phyloP scores from a whole-genome alignment of 1,140 invertebrate genomes.

The Meteorus sp. region DNA sequence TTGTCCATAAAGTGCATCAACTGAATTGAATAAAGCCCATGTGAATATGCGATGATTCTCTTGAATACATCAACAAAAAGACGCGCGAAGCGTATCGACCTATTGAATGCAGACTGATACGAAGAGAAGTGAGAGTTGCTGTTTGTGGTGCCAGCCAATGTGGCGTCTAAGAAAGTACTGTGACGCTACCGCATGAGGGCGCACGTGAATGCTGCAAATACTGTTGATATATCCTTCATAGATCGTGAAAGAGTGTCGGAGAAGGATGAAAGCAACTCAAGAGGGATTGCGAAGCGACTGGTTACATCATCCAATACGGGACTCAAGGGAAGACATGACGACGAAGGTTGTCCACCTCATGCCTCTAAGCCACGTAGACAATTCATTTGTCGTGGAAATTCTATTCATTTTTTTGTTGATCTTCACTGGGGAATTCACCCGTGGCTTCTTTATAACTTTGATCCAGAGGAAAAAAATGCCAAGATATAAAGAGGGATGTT shows the following conservation, averaged over 20 bases:
- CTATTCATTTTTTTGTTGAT: background rate
- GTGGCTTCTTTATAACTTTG: background rate
- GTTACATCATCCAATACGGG: constrained; percentile 19
- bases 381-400: background rate
- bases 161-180: constrained; percentile 31
- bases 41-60: too few species aligned
- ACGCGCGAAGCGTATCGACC: constrained; percentile 28
- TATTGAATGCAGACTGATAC: background rate
- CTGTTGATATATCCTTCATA: too few species aligned
- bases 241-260: too few species aligned
- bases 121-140: constrained; percentile 5
- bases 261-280: background rate
- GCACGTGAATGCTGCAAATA: too few species aligned
- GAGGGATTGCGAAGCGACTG: constrained; percentile 3
- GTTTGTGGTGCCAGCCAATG: constrained; percentile 28
- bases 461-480: too few species aligned
- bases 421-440: background rate
- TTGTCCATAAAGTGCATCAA: too few species aligned
- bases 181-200: constrained; percentile 14
- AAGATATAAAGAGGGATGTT: too few species aligned
- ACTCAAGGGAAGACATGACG: constrained; percentile 6
- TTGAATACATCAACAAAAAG: constrained; percentile 15
- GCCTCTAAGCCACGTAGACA: background rate
- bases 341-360: too few species aligned
- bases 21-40: too few species aligned